Percentiles rank a stretch among this genome's conserved stretches.
phyloP scores from a whole-genome alignment of 2,888 invertebrate species.

The Cephus nigrinus region DNA sequence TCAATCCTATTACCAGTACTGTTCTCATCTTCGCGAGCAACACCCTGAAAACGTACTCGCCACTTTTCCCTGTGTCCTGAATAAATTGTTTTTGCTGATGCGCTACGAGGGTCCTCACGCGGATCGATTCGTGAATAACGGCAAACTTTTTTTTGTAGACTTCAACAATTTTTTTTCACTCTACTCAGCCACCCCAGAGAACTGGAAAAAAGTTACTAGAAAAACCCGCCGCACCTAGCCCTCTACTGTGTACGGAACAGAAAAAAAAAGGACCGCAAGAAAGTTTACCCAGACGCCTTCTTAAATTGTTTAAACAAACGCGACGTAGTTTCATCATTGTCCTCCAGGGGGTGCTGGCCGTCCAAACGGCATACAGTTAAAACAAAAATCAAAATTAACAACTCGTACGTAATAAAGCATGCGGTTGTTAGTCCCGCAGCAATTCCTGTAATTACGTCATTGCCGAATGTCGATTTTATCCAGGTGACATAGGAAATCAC shows the following conservation, averaged over 20 bases:
- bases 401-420: not conserved
- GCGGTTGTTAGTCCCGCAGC: not conserved
- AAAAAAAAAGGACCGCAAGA: not conserved
- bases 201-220: not conserved
- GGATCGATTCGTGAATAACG: not conserved
- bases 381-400: not conserved
- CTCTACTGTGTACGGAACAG: not conserved
- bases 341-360: not conserved
- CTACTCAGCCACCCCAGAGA: not conserved
- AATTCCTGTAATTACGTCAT: not conserved
- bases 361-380: not conserved
- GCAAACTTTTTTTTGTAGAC: not conserved
- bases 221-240: not conserved
- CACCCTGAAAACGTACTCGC: not conserved
- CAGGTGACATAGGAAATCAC: not conserved
- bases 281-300: not conserved
- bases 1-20: not conserved
- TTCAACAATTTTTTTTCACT: not conserved
- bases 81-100: not conserved
- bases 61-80: not conserved
- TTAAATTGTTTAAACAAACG: not conserved
- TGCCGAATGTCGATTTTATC: not conserved
- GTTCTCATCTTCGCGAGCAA: not conserved
- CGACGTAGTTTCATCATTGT: not conserved
- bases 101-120: not conserved